phyloP scores from a whole-genome alignment of 2,113 vertebrate genomes.

The Chaenogobius annularis region DNA sequence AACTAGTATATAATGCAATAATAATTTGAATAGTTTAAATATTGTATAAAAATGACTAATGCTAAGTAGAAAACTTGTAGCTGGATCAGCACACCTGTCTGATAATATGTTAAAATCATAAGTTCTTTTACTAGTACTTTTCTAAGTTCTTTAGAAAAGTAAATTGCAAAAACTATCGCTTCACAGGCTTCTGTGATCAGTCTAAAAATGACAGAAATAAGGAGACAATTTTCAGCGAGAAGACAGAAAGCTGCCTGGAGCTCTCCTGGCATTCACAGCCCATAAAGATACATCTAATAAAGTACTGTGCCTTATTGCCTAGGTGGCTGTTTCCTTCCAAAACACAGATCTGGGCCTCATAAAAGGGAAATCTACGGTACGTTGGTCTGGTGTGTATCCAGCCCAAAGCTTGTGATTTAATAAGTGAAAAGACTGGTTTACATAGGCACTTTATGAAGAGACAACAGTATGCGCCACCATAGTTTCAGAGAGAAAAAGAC shows the following conservation, averaged over 20 bases:
- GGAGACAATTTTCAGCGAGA: slow-evolving; percentile 32
- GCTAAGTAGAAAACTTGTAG: too few species aligned
- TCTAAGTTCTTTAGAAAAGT: too few species aligned
- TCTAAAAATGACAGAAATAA: slow-evolving; percentile 57
- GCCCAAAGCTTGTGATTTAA: slow-evolving; percentile 45
- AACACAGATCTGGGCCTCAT: slow-evolving; percentile 40
- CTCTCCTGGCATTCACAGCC: slow-evolving; percentile 48
- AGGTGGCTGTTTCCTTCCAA: slow-evolving; percentile 44
- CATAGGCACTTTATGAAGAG: slow-evolving; percentile 7
- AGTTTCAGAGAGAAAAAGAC: slow-evolving; percentile 13
- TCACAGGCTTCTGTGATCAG: slow-evolving; percentile 34
- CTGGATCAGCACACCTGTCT: neutral
- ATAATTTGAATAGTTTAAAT: too few species aligned
- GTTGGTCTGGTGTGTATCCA: slow-evolving; percentile 29
- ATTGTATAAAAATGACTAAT: too few species aligned
- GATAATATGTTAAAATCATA: too few species aligned
- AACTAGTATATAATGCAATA: too few species aligned
- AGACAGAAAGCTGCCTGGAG: slow-evolving; percentile 44
- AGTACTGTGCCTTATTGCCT: slow-evolving; percentile 56
- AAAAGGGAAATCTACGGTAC: slow-evolving; percentile 29
- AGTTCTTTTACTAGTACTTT: too few species aligned
- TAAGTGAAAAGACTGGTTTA: slow-evolving; percentile 28
- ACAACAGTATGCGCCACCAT: slow-evolving; percentile 13
- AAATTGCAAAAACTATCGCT: slow-evolving; percentile 18
- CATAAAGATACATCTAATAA: slow-evolving; percentile 68